A percentile compares a stretch with the other conserved stretches of the same genome.
phyloP scores from a whole-genome alignment of 1,140 invertebrate genomes.

The Camponotus pennsylvanicus region DNA sequence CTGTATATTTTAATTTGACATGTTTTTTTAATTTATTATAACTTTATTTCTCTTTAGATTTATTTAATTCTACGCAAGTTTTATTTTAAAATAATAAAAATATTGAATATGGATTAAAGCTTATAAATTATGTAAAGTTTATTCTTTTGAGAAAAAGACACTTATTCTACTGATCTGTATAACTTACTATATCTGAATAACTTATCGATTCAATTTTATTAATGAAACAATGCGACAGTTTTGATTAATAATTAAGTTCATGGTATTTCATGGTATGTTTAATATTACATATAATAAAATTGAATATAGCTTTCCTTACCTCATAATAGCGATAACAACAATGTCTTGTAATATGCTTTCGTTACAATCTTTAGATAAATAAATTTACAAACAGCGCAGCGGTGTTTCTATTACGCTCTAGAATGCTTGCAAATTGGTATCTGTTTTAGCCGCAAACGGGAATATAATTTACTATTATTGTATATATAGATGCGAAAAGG shows the following conservation, averaged over 20 bases:
- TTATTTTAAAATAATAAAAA: background rate
- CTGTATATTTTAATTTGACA: too few relatives aligned
- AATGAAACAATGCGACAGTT: background rate
- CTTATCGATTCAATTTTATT: background rate
- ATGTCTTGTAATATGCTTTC: constrained; percentile 6
- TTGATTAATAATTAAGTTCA: background rate
- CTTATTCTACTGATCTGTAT: background rate
- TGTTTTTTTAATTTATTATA: background rate
- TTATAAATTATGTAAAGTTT: constrained; percentile 21
- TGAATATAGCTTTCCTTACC: background rate
- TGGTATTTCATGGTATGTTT: background rate
- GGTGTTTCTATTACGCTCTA: constrained; percentile 29
- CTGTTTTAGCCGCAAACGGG: constrained; percentile 55
- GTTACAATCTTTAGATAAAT: background rate
- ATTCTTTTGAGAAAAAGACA: background rate
- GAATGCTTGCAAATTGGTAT: constrained; percentile 75
- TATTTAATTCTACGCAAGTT: background rate
- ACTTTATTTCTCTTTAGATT: constrained; percentile 15
- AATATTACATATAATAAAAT: background rate
- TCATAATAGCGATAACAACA: background rate
- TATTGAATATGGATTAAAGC: background rate
- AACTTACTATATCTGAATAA: background rate
- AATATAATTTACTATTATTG: constrained; percentile 72
- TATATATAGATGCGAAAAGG: background rate
- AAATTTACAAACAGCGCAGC: background rate